Percentiles rank a stretch among this genome's conserved stretches.
Conservation (phyloP, 2,888 invertebrate genomes). For the Tipula vernalis region DNA sequence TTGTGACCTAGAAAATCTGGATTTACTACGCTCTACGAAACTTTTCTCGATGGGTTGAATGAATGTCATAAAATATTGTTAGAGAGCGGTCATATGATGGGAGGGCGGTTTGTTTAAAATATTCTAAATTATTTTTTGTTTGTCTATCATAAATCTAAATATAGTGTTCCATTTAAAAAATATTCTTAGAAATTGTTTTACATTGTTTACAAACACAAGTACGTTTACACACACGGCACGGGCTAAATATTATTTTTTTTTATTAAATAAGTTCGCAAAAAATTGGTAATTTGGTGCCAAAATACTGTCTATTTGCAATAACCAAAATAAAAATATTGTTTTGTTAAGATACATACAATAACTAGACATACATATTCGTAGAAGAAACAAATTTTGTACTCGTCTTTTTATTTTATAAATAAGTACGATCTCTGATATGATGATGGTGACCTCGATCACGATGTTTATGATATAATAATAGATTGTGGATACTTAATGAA, state of each 20-base stretch:
- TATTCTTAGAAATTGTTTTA: background rate
- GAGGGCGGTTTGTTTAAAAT: background rate
- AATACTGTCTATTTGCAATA: slow-evolving; percentile 4
- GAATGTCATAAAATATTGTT: background rate
- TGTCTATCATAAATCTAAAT: background rate
- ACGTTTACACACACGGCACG: background rate
- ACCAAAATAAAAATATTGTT: background rate
- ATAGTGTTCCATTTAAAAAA: background rate
- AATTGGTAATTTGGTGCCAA: background rate
- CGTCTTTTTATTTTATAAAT: background rate
- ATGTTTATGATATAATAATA: background rate
- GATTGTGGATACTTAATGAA: background rate
- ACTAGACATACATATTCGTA: background rate
- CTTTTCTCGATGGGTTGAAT: background rate
- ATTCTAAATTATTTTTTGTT: background rate
- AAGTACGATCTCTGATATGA: background rate
- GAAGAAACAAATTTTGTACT: background rate
- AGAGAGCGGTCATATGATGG: no score
- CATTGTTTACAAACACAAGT: background rate
- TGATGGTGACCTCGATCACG: background rate
- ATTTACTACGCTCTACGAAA: background rate
- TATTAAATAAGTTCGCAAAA: background rate
- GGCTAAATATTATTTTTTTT: background rate
- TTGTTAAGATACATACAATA: background rate
- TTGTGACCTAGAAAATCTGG: background rate